A percentile compares a stretch with the other conserved stretches of the same genome.
Evolutionary conservation across 2,888 invertebrate genomes (phyloP).

Genomic region (Drosophila prostipennis): DNA sequence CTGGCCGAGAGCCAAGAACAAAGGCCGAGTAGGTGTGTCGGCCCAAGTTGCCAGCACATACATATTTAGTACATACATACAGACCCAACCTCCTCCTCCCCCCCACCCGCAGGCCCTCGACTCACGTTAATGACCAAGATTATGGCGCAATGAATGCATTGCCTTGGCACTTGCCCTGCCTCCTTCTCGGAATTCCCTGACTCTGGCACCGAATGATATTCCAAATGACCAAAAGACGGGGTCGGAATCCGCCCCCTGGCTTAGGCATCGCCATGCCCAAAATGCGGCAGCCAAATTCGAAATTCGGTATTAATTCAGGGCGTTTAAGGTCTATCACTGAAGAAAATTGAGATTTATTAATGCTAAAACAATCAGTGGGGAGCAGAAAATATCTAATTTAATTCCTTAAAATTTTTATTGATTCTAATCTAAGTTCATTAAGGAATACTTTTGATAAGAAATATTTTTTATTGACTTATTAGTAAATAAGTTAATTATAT

Average conservation of each 20-base stretch:
- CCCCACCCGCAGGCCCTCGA: conserved; percentile 10
- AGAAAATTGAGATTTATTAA: not conserved
- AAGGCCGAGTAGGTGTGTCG: conserved; percentile 47
- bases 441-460: too few relatives aligned
- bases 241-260: conserved; percentile 8
- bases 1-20: conserved; percentile 66
- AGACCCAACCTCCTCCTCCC: not conserved
- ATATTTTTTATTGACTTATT: too few relatives aligned
- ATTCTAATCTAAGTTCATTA: too few relatives aligned
- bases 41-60: conserved; percentile 1
- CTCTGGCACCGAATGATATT: conserved; percentile 31
- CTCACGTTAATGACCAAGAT: conserved; percentile 75
- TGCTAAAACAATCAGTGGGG: too few relatives aligned
- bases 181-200: conserved; percentile 9
- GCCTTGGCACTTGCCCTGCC: conserved; percentile 59
- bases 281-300: conserved; percentile 51
- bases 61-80: too few relatives aligned
- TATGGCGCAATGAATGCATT: conserved; percentile 77
- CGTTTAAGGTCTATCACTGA: conserved; percentile 48
- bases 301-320: conserved; percentile 61
- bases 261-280: conserved; percentile 21
- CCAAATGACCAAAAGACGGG: conserved; percentile 25
- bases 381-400: too few relatives aligned
- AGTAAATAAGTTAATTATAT: too few relatives aligned
- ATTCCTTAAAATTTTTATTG: too few relatives aligned